phyloP scores from a whole-genome alignment of 2,888 invertebrate genomes.

The Trachelus troglodyta region DNA sequence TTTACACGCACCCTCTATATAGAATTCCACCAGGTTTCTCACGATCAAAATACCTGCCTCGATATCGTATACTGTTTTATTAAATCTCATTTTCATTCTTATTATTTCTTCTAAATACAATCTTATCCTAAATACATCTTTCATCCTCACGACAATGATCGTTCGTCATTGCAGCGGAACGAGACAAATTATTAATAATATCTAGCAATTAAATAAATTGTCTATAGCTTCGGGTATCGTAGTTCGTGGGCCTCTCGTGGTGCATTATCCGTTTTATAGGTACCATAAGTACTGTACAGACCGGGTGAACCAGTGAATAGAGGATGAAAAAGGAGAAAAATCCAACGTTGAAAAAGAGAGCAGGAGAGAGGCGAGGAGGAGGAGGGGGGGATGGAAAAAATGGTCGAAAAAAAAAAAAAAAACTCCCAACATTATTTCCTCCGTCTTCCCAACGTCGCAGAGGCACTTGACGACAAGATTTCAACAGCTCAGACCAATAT shows the following conservation, averaged over 20 bases:
- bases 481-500: neutral
- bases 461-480: conserved; percentile 6
- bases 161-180: neutral
- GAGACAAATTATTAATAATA: neutral
- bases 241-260: neutral
- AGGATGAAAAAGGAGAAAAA: neutral
- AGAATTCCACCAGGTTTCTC: neutral
- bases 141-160: neutral
- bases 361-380: neutral
- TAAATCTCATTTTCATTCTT: neutral
- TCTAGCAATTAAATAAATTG: neutral
- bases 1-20: no score
- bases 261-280: neutral
- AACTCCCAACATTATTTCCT: neutral
- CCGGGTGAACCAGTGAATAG: neutral
- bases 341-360: neutral
- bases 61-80: neutral
- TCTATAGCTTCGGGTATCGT: neutral
- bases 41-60: neutral
- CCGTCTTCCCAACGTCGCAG: neutral
- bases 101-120: neutral
- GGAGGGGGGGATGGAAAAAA: neutral
- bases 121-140: neutral
- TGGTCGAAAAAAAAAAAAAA: neutral
- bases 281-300: neutral